Evolutionary conservation across 2,113 vertebrate genomes (phyloP).

Genomic region (Ranitomeya imitator): DNA sequence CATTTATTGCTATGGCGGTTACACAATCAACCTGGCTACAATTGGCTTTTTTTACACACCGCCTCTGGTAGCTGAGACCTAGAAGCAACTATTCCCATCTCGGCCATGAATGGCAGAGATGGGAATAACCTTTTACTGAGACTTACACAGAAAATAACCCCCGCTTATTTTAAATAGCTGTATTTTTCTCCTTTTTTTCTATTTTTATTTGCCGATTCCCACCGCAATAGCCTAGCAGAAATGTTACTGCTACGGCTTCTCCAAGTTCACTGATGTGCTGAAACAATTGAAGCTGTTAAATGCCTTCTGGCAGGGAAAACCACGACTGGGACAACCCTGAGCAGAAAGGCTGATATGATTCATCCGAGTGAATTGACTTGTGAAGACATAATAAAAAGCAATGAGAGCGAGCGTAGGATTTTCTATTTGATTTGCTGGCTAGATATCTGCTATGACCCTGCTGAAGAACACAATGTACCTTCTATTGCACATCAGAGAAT

Average conservation of each 20-base stretch:
- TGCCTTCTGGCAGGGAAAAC: not conserved
- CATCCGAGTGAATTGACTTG: not conserved
- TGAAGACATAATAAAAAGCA: constrained; percentile 2
- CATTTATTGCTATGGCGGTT: no score
- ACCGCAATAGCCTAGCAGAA: not conserved
- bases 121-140: not conserved
- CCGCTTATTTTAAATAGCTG: not conserved
- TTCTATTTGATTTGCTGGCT: not conserved
- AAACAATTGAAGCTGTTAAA: constrained; percentile 30
- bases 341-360: not conserved
- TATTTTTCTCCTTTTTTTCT: not conserved
- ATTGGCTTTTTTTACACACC: no score
- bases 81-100: no score
- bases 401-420: not conserved
- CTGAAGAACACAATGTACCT: not conserved
- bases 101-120: no score
- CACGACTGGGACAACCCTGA: not conserved
- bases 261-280: not conserved
- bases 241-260: not conserved
- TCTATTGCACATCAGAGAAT: not conserved
- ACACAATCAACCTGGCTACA: no score
- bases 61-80: no score
- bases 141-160: not conserved
- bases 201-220: not conserved
- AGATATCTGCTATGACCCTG: not conserved